Evolutionary conservation across 2,888 invertebrate genomes (phyloP).

Genomic region (Melitaea athalia): DNA sequence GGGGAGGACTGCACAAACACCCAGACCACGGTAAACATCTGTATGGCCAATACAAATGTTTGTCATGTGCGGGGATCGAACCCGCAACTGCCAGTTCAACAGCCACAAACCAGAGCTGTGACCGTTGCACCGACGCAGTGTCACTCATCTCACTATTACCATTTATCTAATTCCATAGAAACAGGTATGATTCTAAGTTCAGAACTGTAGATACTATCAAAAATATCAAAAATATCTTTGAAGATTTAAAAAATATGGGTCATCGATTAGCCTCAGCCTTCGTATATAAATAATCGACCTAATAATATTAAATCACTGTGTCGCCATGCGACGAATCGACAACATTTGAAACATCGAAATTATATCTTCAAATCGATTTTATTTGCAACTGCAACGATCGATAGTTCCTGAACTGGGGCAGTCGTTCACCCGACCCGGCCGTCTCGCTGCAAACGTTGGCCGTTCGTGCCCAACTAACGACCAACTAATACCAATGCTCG

Average conservation of each 20-base stretch:
- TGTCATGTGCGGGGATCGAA: too few species aligned
- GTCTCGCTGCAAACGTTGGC: conserved; percentile 22
- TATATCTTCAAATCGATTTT: conserved; percentile 41
- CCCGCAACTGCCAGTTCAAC: too few species aligned
- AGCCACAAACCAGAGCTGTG: too few species aligned
- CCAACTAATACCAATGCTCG: background rate
- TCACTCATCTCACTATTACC: too few species aligned
- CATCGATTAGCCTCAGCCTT: conserved; percentile 27
- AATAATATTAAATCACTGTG: conserved; percentile 37
- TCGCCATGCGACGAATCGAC: conserved; percentile 34
- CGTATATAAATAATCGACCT: conserved; percentile 29
- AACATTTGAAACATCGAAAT: conserved; percentile 23
- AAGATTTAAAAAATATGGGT: background rate
- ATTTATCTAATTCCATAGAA: too few species aligned
- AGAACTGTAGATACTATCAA: background rate
- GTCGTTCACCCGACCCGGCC: conserved; percentile 49
- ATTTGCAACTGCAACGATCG: conserved; percentile 50
- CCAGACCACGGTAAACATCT: too few species aligned
- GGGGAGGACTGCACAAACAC: too few species aligned
- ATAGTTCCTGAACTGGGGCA: conserved; percentile 51
- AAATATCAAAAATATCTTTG: background rate
- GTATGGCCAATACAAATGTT: too few species aligned
- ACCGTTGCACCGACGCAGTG: too few species aligned
- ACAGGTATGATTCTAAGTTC: too few species aligned
- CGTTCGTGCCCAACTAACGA: background rate